Conservation (phyloP, 2,888 invertebrate genomes). For the Neoascia interrupta region DNA sequence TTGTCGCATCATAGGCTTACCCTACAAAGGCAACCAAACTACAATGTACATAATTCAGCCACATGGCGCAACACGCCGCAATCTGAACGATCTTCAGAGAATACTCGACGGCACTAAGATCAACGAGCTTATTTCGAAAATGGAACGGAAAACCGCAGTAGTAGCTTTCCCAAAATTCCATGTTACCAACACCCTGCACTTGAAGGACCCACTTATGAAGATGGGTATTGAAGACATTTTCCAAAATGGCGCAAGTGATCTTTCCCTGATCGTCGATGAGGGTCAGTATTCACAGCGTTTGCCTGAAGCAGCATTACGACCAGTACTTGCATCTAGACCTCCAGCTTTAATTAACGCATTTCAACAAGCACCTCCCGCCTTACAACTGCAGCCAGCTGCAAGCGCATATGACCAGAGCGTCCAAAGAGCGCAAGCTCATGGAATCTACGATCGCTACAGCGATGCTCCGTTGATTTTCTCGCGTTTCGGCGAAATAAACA, state of each 20-base stretch:
- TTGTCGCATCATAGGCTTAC: conserved; percentile 84
- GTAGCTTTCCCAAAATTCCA: conserved; percentile 87
- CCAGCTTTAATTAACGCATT: not conserved
- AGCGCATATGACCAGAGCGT: too few species aligned
- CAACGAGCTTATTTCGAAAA: conserved; percentile 76
- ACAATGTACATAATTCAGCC: conserved; percentile 86
- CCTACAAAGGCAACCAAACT: conserved; percentile 83
- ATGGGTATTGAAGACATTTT: conserved; percentile 85
- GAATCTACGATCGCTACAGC: conserved; percentile 58
- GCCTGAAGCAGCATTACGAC: not conserved
- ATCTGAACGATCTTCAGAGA: conserved; percentile 79
- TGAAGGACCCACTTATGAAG: conserved; percentile 81
- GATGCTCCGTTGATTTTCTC: conserved; percentile 66
- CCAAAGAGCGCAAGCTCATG: not conserved
- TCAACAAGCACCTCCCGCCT: not conserved
- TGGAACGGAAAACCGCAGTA: conserved; percentile 79
- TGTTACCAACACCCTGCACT: conserved; percentile 82
- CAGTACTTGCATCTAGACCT: not conserved
- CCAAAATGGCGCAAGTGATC: conserved; percentile 82
- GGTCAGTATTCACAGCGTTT: too few species aligned
- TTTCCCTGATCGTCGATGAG: conserved; percentile 82
- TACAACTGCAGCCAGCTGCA: not conserved
- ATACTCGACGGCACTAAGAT: conserved; percentile 79
- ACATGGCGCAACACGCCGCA: conserved; percentile 79
- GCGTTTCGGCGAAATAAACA: conserved; percentile 50